A percentile compares a stretch with the other conserved stretches of the same genome.
These are phyloP conservation scores for Naso thynnoides DNA, from an alignment of 2,797 vertebrate genomes.

Conservation along the genomic window DNA sequence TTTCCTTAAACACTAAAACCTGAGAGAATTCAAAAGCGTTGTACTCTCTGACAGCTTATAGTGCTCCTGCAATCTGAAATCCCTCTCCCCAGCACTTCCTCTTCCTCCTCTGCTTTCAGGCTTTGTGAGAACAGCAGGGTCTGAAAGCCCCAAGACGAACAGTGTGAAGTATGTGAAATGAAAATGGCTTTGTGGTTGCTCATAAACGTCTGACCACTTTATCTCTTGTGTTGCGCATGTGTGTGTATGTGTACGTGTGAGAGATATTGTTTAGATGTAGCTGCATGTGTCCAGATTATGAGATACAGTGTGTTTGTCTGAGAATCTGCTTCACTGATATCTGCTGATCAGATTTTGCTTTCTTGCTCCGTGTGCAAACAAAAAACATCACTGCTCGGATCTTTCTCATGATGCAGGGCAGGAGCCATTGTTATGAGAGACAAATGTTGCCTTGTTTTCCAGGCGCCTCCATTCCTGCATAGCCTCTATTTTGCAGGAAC, in stretches of 20 bases:
- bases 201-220: slow-evolving; percentile 45
- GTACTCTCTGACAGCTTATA: slow-evolving; percentile 26
- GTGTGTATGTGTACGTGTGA: neutral
- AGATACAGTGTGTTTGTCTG: neutral
- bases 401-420: neutral
- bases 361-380: slow-evolving; percentile 28
- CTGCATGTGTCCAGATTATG: slow-evolving; percentile 19
- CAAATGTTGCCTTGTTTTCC: slow-evolving; percentile 4
- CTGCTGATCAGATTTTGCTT: neutral
- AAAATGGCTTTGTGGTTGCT: slow-evolving; percentile 57
- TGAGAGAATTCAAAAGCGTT: slow-evolving; percentile 31
- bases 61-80: slow-evolving; percentile 28
- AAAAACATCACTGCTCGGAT: slow-evolving; percentile 7
- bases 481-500: neutral
- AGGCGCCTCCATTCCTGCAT: neutral
- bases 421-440: slow-evolving; percentile 4
- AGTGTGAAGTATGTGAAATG: slow-evolving; percentile 59
- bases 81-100: slow-evolving; percentile 39
- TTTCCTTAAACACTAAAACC: slow-evolving; percentile 22
- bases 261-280: neutral
- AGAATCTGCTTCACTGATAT: slow-evolving; percentile 11
- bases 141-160: slow-evolving; percentile 50
- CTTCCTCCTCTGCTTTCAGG: slow-evolving; percentile 36
- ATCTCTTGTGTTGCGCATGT: slow-evolving; percentile 1
- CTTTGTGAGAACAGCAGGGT: slow-evolving; percentile 38